phyloP scores from a whole-genome alignment of 2,797 vertebrate species.

The Parauchenoglanis punctatus region DNA sequence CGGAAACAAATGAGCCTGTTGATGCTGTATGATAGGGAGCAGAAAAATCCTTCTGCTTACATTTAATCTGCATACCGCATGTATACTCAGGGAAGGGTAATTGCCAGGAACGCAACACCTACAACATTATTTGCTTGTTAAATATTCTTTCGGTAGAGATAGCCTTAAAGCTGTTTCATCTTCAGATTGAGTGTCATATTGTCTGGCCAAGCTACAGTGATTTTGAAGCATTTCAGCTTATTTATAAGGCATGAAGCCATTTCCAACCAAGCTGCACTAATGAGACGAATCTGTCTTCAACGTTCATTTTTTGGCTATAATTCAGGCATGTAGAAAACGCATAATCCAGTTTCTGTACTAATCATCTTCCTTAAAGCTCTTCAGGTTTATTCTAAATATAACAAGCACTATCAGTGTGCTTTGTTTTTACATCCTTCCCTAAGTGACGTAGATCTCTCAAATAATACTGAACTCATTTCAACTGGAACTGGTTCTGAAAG shows the following conservation, averaged over 20 bases:
- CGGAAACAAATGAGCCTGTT: constrained; percentile 50
- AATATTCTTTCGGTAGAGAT: neutral
- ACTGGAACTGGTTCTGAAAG: constrained; percentile 25
- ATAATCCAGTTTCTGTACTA: constrained; percentile 19
- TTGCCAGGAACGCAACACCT: constrained; percentile 3
- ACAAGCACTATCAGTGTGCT: neutral
- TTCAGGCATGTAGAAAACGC: constrained; percentile 23
- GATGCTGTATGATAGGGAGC: constrained; percentile 44
- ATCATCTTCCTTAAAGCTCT: constrained; percentile 15
- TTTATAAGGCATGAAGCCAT: constrained; percentile 39
- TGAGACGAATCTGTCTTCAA: constrained; percentile 40
- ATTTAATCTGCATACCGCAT: constrained; percentile 10
- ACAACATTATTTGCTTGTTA: constrained; percentile 24
- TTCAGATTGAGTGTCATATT: constrained; percentile 32
- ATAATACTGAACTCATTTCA: constrained; percentile 22
- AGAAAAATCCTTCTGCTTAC: constrained; percentile 19
- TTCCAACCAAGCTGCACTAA: constrained; percentile 38
- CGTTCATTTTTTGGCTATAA: constrained; percentile 27
- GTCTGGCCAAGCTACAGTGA: constrained; percentile 30
- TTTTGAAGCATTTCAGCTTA: constrained; percentile 37
- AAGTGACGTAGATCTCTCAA: neutral
- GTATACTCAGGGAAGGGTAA: constrained; percentile 36
- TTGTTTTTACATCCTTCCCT: neutral
- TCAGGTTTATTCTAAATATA: constrained; percentile 28
- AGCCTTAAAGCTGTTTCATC: constrained; percentile 17